Conservation (phyloP, 2,888 invertebrate species). For the Cheilosia vernalis region DNA sequence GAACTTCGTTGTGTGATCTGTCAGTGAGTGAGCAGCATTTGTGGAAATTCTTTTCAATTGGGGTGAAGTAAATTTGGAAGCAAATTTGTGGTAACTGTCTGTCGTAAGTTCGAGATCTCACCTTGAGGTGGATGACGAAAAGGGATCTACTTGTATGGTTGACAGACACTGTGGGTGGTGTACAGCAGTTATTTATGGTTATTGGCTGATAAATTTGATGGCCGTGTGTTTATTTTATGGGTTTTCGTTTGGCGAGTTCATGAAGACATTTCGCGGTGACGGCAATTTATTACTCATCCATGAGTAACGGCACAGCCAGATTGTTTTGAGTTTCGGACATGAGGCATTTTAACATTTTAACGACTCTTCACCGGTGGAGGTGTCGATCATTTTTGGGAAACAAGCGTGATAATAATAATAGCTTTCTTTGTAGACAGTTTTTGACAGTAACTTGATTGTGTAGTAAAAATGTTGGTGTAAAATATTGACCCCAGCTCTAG, state of each 20-base stretch:
- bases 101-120: constrained; percentile 7
- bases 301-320: too few species aligned
- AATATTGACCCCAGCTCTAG: too few species aligned
- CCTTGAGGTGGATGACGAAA: constrained; percentile 14
- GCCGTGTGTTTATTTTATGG: neutral
- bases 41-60: neutral
- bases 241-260: neutral
- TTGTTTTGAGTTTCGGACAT: too few species aligned
- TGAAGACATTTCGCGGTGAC: too few species aligned
- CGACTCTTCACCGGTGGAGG: too few species aligned
- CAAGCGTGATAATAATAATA: too few species aligned
- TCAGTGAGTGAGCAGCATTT: neutral
- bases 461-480: too few species aligned
- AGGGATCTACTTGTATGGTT: neutral
- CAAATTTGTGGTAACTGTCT: constrained; percentile 5
- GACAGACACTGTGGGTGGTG: constrained; percentile 14
- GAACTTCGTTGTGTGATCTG: neutral
- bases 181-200: constrained; percentile 12
- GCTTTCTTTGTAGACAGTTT: too few species aligned
- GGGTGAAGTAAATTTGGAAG: constrained; percentile 13
- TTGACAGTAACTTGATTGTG: too few species aligned
- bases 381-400: too few species aligned
- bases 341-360: too few species aligned
- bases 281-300: too few species aligned
- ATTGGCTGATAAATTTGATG: constrained; percentile 19